These are phyloP conservation scores for Rhinogobio ventralis DNA, from an alignment of 2,797 vertebrate species.

Conservation along the genomic window DNA sequence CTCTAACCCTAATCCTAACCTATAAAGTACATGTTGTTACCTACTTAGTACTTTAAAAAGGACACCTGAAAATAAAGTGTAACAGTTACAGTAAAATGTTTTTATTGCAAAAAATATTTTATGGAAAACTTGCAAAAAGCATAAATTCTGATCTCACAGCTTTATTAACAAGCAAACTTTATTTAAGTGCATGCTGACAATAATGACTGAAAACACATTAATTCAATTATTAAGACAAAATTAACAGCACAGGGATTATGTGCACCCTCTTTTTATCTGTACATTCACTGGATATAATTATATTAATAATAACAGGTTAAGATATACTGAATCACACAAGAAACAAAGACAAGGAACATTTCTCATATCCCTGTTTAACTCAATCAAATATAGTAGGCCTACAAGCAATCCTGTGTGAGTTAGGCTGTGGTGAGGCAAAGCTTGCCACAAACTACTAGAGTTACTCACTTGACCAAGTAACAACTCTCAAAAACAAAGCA, in stretches of 20 bases:
- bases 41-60: not conserved
- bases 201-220: not conserved
- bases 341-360: not conserved
- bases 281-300: not conserved
- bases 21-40: not conserved
- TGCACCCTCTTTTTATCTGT: not conserved
- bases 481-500: not conserved
- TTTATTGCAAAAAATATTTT: not conserved
- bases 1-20: not conserved
- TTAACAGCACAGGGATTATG: not conserved
- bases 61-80: not conserved
- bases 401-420: not conserved
- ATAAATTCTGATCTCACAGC: not conserved
- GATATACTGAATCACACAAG: not conserved
- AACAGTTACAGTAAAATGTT: not conserved
- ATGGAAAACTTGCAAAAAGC: not conserved
- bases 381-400: not conserved
- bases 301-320: not conserved
- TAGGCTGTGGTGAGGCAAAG: not conserved
- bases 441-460: not conserved
- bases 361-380: not conserved
- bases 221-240: not conserved
- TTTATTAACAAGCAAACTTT: not conserved
- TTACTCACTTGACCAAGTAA: not conserved
- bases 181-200: not conserved